These are phyloP conservation scores for Julus scanicus DNA, from an alignment of 2,888 invertebrate species.

Conservation along the genomic window DNA sequence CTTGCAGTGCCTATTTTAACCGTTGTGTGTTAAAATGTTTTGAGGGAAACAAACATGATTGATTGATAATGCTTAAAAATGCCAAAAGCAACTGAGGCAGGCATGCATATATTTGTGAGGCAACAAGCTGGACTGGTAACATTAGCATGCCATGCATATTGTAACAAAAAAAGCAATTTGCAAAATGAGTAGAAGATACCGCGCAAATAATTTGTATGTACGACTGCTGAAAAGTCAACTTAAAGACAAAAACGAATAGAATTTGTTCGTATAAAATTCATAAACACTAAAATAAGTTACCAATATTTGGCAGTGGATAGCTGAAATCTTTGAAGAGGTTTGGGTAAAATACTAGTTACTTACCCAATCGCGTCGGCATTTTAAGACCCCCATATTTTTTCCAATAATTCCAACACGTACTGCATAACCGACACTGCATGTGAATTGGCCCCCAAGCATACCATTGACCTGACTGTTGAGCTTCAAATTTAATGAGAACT, in stretches of 20 bases:
- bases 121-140: background rate
- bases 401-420: conserved; percentile 97
- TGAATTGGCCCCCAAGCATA: conserved; percentile 96
- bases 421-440: conserved; percentile 92
- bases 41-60: background rate
- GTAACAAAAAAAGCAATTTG: background rate
- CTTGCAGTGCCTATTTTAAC: background rate
- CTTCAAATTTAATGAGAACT: conserved; percentile 65
- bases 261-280: background rate
- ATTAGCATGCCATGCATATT: conserved; percentile 3
- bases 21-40: background rate
- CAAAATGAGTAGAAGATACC: background rate
- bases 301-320: background rate
- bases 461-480: conserved; percentile 87
- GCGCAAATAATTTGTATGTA: background rate
- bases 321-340: background rate
- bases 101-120: background rate
- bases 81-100: background rate
- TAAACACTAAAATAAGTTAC: background rate
- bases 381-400: conserved; percentile 98
- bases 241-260: background rate
- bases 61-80: background rate
- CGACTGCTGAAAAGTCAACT: background rate
- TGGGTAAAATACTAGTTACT: background rate
- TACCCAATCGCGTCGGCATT: conserved; percentile 70